A percentile compares a stretch with the other conserved stretches of the same genome.
These are phyloP conservation scores for Pristionchus mayeri DNA, from an alignment of 2,888 invertebrate species.

Conservation along the genomic window DNA sequence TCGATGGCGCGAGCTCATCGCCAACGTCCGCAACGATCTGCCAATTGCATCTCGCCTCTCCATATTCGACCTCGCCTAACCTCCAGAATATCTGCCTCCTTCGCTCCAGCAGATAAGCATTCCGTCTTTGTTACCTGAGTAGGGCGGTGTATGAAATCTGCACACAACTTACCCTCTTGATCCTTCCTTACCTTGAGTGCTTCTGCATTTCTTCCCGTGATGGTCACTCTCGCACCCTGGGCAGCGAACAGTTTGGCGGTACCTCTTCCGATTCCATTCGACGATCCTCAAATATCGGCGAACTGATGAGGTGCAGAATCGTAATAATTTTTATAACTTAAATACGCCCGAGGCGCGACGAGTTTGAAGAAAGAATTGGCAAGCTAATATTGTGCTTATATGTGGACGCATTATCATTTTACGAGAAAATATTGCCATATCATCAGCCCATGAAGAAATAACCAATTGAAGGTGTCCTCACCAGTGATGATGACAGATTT, in stretches of 20 bases:
- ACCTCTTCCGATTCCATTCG: conserved; percentile 38
- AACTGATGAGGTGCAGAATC: too few relatives aligned
- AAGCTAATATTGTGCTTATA: too few relatives aligned
- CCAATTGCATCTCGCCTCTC: not conserved
- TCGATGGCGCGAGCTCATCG: not conserved
- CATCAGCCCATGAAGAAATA: too few relatives aligned
- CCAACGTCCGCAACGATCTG: conserved; percentile 27
- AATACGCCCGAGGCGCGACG: too few relatives aligned
- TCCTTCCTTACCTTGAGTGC: not conserved
- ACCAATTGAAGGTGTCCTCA: too few relatives aligned
- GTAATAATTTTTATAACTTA: too few relatives aligned
- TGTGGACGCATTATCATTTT: too few relatives aligned
- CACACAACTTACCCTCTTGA: not conserved
- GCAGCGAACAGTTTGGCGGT: conserved; percentile 33
- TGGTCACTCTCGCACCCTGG: conserved; percentile 37
- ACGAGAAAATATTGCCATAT: too few relatives aligned
- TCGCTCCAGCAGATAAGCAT: not conserved
- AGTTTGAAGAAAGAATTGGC: too few relatives aligned
- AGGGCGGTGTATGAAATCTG: not conserved
- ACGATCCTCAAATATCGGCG: conserved; percentile 21
- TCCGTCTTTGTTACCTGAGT: not conserved
- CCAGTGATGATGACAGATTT: too few relatives aligned
- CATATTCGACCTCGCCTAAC: not conserved
- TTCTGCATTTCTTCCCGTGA: conserved; percentile 30
- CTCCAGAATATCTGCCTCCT: conserved; percentile 26